Percentiles rank a stretch among this genome's conserved stretches.
Evolutionary conservation across 2,797 vertebrate genomes (phyloP).

Genomic region (Channa striata): DNA sequence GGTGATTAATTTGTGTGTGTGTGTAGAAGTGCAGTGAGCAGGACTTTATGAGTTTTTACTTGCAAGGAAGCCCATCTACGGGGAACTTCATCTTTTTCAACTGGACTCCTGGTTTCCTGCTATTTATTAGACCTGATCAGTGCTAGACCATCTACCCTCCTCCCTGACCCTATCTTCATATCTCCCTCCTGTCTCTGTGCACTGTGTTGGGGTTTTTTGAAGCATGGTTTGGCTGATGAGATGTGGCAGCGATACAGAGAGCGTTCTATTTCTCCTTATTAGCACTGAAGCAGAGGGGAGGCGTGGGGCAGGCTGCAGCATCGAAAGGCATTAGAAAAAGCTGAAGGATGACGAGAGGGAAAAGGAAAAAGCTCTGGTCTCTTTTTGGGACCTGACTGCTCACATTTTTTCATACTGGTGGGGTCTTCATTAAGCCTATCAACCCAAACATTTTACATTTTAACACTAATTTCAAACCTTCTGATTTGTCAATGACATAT

Average conservation of each 20-base stretch:
- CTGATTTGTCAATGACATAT: background rate
- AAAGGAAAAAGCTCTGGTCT: slow-evolving; percentile 18
- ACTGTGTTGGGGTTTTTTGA: slow-evolving; percentile 54
- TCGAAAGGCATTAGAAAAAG: slow-evolving; percentile 36
- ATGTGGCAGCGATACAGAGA: slow-evolving; percentile 81
- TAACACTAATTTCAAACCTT: background rate
- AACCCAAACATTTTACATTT: slow-evolving; percentile 3
- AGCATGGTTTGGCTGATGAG: slow-evolving; percentile 76
- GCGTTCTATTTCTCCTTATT: slow-evolving; percentile 80
- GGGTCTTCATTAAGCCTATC: background rate
- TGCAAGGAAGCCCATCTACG: slow-evolving; percentile 53
- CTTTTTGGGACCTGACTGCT: slow-evolving; percentile 41
- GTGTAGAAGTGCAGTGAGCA: slow-evolving; percentile 53
- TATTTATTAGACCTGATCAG: slow-evolving; percentile 67
- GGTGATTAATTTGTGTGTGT: slow-evolving; percentile 38
- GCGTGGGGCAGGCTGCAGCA: slow-evolving; percentile 26
- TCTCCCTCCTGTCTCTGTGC: slow-evolving; percentile 15
- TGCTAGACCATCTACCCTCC: slow-evolving; percentile 27
- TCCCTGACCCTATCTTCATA: slow-evolving; percentile 29
- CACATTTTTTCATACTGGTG: background rate
- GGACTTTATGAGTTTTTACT: slow-evolving; percentile 67
- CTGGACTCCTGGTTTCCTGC: slow-evolving; percentile 43
- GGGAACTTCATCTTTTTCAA: slow-evolving; percentile 58
- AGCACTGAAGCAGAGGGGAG: slow-evolving; percentile 56
- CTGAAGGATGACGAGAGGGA: slow-evolving; percentile 43